Evolutionary conservation across 2,113 vertebrate species (phyloP), one percentile per base, ranked within the genome.

Genomic region (Platysteira castanea): DNA sequence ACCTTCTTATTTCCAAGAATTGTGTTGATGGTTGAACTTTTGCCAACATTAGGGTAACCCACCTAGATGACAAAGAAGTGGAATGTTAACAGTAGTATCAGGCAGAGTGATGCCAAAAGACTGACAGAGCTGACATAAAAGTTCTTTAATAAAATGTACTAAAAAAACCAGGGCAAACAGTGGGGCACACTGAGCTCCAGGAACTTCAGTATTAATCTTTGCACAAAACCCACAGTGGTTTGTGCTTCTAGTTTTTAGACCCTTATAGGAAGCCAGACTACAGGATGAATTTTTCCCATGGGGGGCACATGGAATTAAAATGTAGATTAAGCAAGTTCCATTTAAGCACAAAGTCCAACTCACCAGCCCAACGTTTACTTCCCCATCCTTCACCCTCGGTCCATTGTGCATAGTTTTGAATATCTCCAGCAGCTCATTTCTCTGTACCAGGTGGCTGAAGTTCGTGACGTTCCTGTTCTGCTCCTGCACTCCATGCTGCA

Each of bases 1-100:
- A 99, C 99, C 89, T 99, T 99, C 97, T 99, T 99, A 95, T 99
- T 98, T 83, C 99, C 98, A 41, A 99, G 91, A 94, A 99, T 99
- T 56, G 99, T 99, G 98, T 99, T 99, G 97, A 99, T 99, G 21
- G 99, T 99, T 1, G 99, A 99, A 97, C 99, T 99, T 96, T 99
- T 99, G 21, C 99, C 99, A 69, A 99, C 99, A 15, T 99, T 99
- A 26, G 99, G 99, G 97, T 99, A 99, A 11, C 99, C 99, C 30
- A 99, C 99, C 99, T 98, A 70, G 33, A 60, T 31, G 21, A 91
- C 39, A 78, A 53, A 57, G n/a, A 61, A 76, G 19, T 6, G 7
- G 67, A 87, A 65, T 26, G 35, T 37, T 64, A 53, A 59, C 47
- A 75, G 11, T 15, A 27, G 4, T 20, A 63, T 39, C 23, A 47